Base-by-base conservation (phyloP, 2,113 vertebrate genomes). In the Pluvialis apricaria region DNA sequence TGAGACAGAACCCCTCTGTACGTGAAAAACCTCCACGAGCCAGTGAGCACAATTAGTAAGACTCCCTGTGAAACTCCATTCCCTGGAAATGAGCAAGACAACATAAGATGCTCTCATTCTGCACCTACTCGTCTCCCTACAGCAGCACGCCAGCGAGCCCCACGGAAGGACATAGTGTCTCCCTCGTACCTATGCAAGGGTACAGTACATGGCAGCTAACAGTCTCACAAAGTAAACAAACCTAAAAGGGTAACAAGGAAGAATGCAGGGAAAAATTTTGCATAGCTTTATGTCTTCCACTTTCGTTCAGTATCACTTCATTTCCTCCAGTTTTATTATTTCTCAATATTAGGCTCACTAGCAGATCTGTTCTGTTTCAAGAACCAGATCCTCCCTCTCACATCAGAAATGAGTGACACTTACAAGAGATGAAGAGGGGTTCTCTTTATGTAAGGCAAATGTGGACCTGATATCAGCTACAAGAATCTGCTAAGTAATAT, bases 51-150 rank as follows among this genome's bases (percentile, higher is more conserved):
- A 52, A 75, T 76, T 0, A 34, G 2, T 26, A 28, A 22, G 10
- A 66, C 60, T 72, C 22, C 51, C 52, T 5, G 22, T 34, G 22
- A 54, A 77, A 57, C 5, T 36, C 65, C 49, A 44, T 21, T 69
- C 34, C 69, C 42, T 61, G 34, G 51, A 71, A 90, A 44, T 2
- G 22, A 31, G 40, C 45, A 82, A 19, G 52, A 29, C 31, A 40
- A 51, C 42, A 42, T 0, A 1, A 71, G 15, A 32, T 60, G 11
- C 55, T 83, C 40, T 62, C 47, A 17, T 28, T 28, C 52, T 29
- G 19, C n/a, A 84, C 9, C 21, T 24, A 62, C 58, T 57, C 0
- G 0, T 38, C 10, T 42, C n/a, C 65, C 29, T 25, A 45, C 8
- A 77, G 51, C 20, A 70, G n/a, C 25, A 45, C 25, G 17, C 11